Percentiles rank a stretch among this genome's conserved stretches.
These are phyloP conservation scores for Lordiphosa clarofinis DNA, from an alignment of 1,140 invertebrate species.

Conservation along the genomic window DNA sequence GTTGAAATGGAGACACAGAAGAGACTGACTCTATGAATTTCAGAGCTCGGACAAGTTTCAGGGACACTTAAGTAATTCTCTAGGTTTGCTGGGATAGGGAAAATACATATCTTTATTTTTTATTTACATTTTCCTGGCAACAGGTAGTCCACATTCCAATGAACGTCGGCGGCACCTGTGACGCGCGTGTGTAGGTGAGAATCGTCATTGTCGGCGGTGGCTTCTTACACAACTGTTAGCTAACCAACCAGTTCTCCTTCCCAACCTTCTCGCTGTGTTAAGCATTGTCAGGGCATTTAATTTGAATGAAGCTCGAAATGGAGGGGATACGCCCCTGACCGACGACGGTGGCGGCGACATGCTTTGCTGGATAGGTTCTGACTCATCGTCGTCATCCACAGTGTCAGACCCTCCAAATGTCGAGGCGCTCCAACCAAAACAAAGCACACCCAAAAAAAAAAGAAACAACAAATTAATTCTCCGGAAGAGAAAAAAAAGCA, in stretches of 20 bases:
- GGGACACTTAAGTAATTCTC: no score
- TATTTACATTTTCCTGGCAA: background rate
- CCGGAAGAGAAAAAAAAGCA: conserved; percentile 5
- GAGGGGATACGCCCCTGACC: conserved; percentile 35
- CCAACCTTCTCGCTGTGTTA: conserved; percentile 16
- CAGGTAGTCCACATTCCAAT: conserved; percentile 21
- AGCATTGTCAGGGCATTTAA: conserved; percentile 38
- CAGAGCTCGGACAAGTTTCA: no score
- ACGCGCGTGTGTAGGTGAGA: conserved; percentile 33
- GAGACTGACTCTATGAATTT: no score
- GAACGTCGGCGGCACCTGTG: conserved; percentile 24
- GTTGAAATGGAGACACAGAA: no score
- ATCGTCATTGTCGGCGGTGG: conserved; percentile 1
- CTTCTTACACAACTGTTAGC: conserved; percentile 40
- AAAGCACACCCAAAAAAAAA: conserved; percentile 14
- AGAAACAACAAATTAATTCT: background rate
- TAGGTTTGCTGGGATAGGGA: background rate
- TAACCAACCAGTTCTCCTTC: conserved; percentile 35
- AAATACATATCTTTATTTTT: no score
- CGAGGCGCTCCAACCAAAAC: conserved; percentile 19
- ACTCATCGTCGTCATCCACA: conserved; percentile 34
- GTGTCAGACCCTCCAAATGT: conserved; percentile 6
- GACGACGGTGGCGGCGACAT: conserved; percentile 27
- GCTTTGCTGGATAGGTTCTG: conserved; percentile 44
- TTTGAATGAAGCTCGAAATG: conserved; percentile 30